phyloP scores from a whole-genome alignment of 2,888 invertebrate species.

The Bombylius discolor region DNA sequence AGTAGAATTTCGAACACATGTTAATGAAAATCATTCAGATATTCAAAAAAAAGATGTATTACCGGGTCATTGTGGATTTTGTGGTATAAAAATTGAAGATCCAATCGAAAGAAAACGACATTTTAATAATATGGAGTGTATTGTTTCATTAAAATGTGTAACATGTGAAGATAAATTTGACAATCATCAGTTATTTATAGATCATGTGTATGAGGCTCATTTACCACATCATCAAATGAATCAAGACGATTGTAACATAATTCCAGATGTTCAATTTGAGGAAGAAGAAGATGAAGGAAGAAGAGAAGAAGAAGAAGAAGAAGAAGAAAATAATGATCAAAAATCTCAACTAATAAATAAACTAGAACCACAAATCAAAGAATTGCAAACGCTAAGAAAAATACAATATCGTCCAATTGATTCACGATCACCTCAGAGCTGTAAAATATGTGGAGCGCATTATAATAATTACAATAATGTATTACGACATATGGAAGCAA shows the following conservation, averaged over 20 bases:
- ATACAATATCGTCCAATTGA: neutral
- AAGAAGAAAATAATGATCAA: neutral
- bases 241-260: neutral
- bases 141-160: slow-evolving; percentile 33
- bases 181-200: slow-evolving; percentile 33
- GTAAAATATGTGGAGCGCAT: slow-evolving; percentile 35
- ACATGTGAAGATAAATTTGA: slow-evolving; percentile 35
- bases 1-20: slow-evolving; percentile 35
- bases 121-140: slow-evolving; percentile 37
- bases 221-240: neutral
- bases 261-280: neutral
- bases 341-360: neutral
- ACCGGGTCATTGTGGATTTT: slow-evolving; percentile 33
- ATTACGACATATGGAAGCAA: slow-evolving; percentile 36
- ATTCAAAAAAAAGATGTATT: slow-evolving; percentile 31
- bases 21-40: slow-evolving; percentile 34
- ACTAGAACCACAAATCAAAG: neutral
- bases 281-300: neutral
- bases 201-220: slow-evolving; percentile 35
- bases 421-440: slow-evolving; percentile 33
- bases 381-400: neutral
- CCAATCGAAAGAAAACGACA: slow-evolving; percentile 34
- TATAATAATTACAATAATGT: slow-evolving; percentile 38
- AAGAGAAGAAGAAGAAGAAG: neutral
- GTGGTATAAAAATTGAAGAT: slow-evolving; percentile 33